Conservation (phyloP, 2,888 invertebrate species). For the Physocephala rufipes region DNA sequence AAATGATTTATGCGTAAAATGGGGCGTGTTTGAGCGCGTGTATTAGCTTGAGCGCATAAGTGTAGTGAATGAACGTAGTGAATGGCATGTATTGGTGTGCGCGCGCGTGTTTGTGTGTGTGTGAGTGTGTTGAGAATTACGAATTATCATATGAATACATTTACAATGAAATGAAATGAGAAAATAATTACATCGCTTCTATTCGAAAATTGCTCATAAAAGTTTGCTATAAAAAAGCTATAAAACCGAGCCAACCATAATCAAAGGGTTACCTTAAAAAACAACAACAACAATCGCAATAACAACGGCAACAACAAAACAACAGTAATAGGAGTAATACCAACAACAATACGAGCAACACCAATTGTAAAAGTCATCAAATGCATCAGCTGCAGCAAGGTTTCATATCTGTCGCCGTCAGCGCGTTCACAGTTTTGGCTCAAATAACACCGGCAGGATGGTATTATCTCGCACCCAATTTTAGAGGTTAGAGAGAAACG, state of each 20-base stretch:
- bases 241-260: neutral
- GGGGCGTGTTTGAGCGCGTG: too few relatives aligned
- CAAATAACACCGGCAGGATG: neutral
- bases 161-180: conserved; percentile 19
- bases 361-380: neutral
- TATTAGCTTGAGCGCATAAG: too few relatives aligned
- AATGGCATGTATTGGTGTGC: too few relatives aligned
- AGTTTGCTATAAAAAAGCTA: conserved; percentile 14
- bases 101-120: neutral
- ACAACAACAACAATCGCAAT: neutral
- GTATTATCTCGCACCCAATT: too few relatives aligned
- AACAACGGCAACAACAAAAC: neutral
- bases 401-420: neutral
- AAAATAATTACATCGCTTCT: conserved; percentile 14
- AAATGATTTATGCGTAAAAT: too few relatives aligned
- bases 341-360: neutral
- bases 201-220: conserved; percentile 2
- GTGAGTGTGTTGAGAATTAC: neutral
- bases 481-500: too few relatives aligned
- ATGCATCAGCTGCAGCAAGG: neutral
- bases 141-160: neutral
- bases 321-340: neutral
- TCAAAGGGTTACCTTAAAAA: neutral
- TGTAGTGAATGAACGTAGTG: too few relatives aligned
- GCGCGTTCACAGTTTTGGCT: neutral